These are phyloP conservation scores for Chrysomela aeneicollis DNA, from an alignment of 2,888 invertebrate genomes.

Conservation along the genomic window DNA sequence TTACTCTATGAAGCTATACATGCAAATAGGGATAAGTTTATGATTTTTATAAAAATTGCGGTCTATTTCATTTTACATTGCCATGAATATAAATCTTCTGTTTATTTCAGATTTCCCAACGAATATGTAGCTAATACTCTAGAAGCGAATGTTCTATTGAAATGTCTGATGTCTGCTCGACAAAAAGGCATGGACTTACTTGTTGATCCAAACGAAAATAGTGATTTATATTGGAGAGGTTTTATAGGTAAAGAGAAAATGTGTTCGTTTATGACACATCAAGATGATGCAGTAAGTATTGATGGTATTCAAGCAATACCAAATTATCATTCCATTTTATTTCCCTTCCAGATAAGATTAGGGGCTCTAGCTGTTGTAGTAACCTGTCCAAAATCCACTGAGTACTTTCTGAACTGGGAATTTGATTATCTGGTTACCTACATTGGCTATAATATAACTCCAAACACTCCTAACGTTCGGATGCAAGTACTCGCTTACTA, in stretches of 20 bases:
- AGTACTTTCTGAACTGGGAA: constrained; percentile 69
- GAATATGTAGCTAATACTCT: constrained; percentile 44
- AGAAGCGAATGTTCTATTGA: constrained; percentile 59
- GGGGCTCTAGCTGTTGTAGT: constrained; percentile 74
- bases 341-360: constrained; percentile 68
- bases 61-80: too few relatives aligned
- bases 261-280: constrained; percentile 66
- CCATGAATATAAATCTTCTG: too few relatives aligned
- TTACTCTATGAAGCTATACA: too few relatives aligned
- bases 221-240: constrained; percentile 63
- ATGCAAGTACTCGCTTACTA: constrained; percentile 73
- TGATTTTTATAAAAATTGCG: too few relatives aligned
- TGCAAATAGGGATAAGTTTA: too few relatives aligned
- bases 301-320: too few relatives aligned
- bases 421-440: constrained; percentile 70
- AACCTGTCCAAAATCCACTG: constrained; percentile 78
- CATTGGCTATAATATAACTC: constrained; percentile 73
- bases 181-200: constrained; percentile 59
- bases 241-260: constrained; percentile 65
- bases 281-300: constrained; percentile 67
- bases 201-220: constrained; percentile 44
- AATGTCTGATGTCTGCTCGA: constrained; percentile 63
- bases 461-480: constrained; percentile 72
- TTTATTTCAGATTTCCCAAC: constrained; percentile 44
- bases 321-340: neutral